These are phyloP conservation scores for Clamator glandarius DNA, from an alignment of 2,797 vertebrate species.

Conservation along the genomic window DNA sequence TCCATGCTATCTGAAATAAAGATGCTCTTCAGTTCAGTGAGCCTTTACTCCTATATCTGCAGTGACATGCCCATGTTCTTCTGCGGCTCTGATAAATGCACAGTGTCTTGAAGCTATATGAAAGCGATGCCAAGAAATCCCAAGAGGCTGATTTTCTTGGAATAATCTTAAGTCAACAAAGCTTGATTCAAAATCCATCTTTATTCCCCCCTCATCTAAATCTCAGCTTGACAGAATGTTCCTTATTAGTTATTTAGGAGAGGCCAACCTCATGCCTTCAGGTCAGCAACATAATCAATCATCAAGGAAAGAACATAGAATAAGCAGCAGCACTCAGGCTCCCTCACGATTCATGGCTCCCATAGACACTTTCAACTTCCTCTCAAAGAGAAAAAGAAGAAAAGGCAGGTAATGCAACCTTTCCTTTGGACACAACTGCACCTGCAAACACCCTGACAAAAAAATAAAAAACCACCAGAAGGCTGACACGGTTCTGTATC, in stretches of 20 bases:
- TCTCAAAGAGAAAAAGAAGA: background rate
- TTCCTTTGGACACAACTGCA: background rate
- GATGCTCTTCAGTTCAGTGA: slow-evolving; percentile 27
- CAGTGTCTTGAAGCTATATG: slow-evolving; percentile 36
- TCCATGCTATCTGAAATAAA: slow-evolving; percentile 34
- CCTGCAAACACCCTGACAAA: background rate
- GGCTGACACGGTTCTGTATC: background rate
- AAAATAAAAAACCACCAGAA: background rate
- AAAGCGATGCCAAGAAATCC: slow-evolving; percentile 47
- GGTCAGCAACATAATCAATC: slow-evolving; percentile 61
- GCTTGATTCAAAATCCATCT: slow-evolving; percentile 62
- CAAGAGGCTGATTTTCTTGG: slow-evolving; percentile 54
- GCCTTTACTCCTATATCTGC: background rate
- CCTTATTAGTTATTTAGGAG: slow-evolving; percentile 57
- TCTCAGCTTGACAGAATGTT: slow-evolving; percentile 57
- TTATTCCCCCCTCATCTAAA: slow-evolving; percentile 51
- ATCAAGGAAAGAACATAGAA: slow-evolving; percentile 15
- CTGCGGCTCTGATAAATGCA: slow-evolving; percentile 35
- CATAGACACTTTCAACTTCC: background rate
- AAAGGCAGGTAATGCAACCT: background rate
- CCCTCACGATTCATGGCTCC: slow-evolving; percentile 2
- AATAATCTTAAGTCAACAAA: slow-evolving; percentile 55
- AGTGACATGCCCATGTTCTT: slow-evolving; percentile 22
- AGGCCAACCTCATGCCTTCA: slow-evolving; percentile 41
- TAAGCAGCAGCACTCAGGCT: slow-evolving; percentile 1